Evolutionary conservation across 2,888 invertebrate species (phyloP), one percentile per base, ranked within the genome.

Genomic region (Pachymerium ferrugineum): DNA sequence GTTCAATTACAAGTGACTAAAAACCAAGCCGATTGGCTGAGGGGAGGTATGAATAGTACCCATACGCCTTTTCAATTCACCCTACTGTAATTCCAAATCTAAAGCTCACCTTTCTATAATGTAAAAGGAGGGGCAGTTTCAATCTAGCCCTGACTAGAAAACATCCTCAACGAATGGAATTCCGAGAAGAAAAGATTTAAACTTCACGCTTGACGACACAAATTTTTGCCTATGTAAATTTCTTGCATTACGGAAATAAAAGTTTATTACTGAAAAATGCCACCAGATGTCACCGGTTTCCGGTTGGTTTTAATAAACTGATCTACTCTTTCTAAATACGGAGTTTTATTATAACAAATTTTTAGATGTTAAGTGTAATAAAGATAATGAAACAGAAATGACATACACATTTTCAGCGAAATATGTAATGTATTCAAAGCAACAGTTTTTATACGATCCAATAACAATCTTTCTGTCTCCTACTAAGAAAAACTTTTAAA

Each of bases 1-100:
- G 62, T 62, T 62, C 62, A 62, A 62, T 62, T 62, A 62, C 62
- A 62, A 62, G 62, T 62, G 62, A 62, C 62, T 62, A 62, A 62
- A 62, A 62, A 62, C 62, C 62, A 62, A 62, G 62, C 62, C 25
- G 62, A 62, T 62, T 62, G 62, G 62, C 25, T 28, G 28, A 62
- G 28, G 62, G 62, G 62, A 28, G 47, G 47, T 3, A 25, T 25
- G 62, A 62, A 25, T 62, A 28, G 47, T 22, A 16, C 3, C 22
- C 3, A 62, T n/a, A 62, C n/a, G 62, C 62, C 62, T 62, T 62
- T 62, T 28, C 25, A 62, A 8, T 28, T 62, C 62, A 28, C 62
- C 62, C 62, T 62, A 28, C 62, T 22, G 12, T 62, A 25, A 62
- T 25, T 62, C 62, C 28, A 62, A 62, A 62, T 62, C 62, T 62